A percentile compares a stretch with the other conserved stretches of the same genome.
Conservation (phyloP, 2,888 invertebrate species). For the Brachycybe producta region DNA sequence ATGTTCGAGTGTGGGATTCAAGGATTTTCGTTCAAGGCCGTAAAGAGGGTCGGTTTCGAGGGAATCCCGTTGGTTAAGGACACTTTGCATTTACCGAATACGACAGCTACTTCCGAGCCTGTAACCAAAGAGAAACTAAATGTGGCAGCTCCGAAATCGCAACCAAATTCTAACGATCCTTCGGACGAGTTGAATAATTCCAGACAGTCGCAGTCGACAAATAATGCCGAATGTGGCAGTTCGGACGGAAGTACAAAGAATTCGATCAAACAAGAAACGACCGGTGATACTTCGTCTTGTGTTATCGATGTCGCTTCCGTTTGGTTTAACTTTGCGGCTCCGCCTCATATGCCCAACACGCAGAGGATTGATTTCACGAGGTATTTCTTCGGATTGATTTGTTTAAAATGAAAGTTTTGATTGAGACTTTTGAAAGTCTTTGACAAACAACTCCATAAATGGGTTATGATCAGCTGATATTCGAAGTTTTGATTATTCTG, state of each 20-base stretch:
- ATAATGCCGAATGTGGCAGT: no score
- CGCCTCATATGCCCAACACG: conserved; percentile 84
- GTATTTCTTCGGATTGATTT: conserved; percentile 34
- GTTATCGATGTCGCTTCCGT: conserved; percentile 76
- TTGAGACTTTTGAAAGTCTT: not conserved
- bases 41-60: conserved; percentile 41
- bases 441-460: not conserved
- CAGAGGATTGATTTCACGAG: conserved; percentile 86
- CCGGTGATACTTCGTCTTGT: conserved; percentile 49
- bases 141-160: not conserved
- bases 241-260: conserved; percentile 4
- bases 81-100: not conserved
- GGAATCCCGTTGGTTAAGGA: not conserved
- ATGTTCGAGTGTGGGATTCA: conserved; percentile 96
- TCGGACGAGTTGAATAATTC: no score
- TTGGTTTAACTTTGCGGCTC: conserved; percentile 97
- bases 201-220: no score
- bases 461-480: no score
- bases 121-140: not conserved
- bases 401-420: not conserved
- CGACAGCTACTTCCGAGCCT: not conserved
- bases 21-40: conserved; percentile 66
- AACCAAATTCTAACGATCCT: no score
- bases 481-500: no score
- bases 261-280: not conserved